These are phyloP conservation scores for Xenops minutus DNA, from an alignment of 2,797 vertebrate genomes.

Conservation along the genomic window DNA sequence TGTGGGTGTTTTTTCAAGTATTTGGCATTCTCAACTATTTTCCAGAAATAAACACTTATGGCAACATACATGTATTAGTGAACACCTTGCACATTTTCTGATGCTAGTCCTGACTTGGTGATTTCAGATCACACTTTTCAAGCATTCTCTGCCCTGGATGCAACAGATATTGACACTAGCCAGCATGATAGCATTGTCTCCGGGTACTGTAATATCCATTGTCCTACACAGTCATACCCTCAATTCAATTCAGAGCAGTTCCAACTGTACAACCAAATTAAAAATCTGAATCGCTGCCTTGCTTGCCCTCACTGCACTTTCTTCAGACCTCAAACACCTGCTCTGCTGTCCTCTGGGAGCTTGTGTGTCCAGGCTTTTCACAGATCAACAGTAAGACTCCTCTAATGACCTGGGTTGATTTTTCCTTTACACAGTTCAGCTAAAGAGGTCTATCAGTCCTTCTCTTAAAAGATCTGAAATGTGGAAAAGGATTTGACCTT, in stretches of 20 bases:
- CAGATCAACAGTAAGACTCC: not conserved
- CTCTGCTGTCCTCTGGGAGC: not conserved
- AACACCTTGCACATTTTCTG: not conserved
- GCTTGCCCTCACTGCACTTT: not conserved
- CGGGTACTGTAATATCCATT: not conserved
- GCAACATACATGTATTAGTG: not conserved
- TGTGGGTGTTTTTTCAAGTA: not conserved
- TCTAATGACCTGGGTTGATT: not conserved
- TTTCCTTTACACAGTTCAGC: not conserved
- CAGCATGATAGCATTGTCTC: not conserved
- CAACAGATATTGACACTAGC: not conserved
- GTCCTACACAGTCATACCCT: not conserved
- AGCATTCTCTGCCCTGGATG: not conserved
- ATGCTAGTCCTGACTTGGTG: not conserved
- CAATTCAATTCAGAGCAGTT: not conserved
- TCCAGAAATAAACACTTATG: not conserved
- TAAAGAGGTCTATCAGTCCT: not conserved
- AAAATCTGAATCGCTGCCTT: not conserved
- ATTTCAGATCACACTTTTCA: not conserved
- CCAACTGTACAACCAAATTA: not conserved
- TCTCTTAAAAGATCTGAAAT: not conserved
- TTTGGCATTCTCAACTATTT: not conserved
- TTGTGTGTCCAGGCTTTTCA: not conserved
- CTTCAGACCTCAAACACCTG: not conserved
- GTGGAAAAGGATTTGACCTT: not conserved